These are phyloP conservation scores for Pipistrellus kuhlii DNA, from an alignment of 2,797 vertebrate species.

Conservation along the genomic window DNA sequence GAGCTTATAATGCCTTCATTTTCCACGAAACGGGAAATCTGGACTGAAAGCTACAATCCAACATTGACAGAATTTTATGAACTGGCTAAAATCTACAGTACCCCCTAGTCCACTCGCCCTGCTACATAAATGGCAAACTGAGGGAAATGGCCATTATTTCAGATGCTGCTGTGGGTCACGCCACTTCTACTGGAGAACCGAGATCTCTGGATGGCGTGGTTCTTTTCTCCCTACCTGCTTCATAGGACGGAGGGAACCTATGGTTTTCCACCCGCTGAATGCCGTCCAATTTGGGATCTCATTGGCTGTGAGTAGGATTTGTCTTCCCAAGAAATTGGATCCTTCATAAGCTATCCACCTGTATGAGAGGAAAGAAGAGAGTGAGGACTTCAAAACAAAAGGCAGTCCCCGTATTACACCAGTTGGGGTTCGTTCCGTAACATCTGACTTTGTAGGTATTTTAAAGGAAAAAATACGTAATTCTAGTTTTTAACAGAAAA, in stretches of 20 bases:
- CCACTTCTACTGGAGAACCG: conserved; percentile 22
- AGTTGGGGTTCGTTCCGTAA: background rate
- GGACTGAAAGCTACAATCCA: conserved; percentile 50
- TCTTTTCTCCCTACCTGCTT: conserved; percentile 87
- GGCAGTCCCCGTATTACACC: background rate
- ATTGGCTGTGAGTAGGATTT: conserved; percentile 88
- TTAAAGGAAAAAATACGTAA: background rate
- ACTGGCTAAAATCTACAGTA: background rate
- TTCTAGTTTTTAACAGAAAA: background rate
- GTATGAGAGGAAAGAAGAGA: conserved; percentile 4
- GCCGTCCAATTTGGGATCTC: conserved; percentile 89
- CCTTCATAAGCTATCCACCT: conserved; percentile 93
- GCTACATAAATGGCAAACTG: background rate
- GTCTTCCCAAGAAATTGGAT: conserved; percentile 90
- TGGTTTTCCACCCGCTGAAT: conserved; percentile 90
- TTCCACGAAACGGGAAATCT: background rate
- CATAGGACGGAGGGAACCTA: conserved; percentile 91
- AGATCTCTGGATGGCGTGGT: background rate
- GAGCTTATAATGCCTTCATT: background rate
- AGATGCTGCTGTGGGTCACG: background rate
- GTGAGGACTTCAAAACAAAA: fast-evolving
- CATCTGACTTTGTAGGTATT: background rate
- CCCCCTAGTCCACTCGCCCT: background rate
- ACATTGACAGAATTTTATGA: background rate
- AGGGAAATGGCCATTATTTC: background rate